These are phyloP conservation scores for Rostratula benghalensis DNA, from an alignment of 2,113 vertebrate species.

Conservation along the genomic window DNA sequence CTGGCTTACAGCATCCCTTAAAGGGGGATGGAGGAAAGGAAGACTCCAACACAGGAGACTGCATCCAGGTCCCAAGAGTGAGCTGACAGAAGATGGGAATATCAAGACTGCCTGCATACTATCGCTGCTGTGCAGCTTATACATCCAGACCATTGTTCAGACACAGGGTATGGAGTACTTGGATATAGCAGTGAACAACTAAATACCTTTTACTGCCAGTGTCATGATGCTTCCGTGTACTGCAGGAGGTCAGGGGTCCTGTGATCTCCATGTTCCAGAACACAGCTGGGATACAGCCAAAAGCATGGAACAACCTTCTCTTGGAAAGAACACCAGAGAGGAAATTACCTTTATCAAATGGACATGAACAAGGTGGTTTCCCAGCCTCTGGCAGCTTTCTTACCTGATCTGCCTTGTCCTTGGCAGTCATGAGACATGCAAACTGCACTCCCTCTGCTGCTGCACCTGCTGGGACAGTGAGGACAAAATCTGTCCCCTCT, in stretches of 20 bases:
- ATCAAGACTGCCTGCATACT: not conserved
- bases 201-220: not conserved
- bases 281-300: not conserved
- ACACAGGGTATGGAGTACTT: not conserved
- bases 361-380: not conserved
- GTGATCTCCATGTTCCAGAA: not conserved
- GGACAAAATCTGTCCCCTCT: not conserved
- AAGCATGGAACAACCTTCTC: not conserved
- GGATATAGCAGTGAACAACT: not conserved
- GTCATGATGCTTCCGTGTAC: not conserved
- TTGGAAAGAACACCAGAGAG: not conserved
- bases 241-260: not conserved
- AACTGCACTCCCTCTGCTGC: not conserved
- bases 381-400: not conserved
- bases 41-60: not conserved
- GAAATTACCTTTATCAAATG: not conserved
- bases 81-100: not conserved
- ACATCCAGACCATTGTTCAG: not conserved
- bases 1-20: not conserved
- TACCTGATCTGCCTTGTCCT: not conserved
- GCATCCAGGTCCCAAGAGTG: not conserved
- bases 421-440: not conserved
- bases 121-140: not conserved
- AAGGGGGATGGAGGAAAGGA: not conserved
- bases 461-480: not conserved